phyloP scores from a whole-genome alignment of 2,797 vertebrate genomes.

The Sternotherus odoratus region DNA sequence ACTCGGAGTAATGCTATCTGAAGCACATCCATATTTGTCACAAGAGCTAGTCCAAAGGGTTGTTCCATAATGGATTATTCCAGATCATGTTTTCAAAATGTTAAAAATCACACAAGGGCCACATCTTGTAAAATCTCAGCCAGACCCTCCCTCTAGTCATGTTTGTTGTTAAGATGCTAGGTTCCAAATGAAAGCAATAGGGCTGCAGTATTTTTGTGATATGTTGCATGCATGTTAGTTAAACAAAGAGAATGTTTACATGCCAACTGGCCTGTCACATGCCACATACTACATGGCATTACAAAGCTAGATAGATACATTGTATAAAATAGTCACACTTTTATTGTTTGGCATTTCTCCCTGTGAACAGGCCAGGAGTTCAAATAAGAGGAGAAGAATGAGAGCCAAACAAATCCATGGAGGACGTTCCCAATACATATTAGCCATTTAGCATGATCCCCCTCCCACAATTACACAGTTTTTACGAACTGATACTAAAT shows the following conservation, averaged over 20 bases:
- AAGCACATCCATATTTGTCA: neutral
- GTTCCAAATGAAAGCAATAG: neutral
- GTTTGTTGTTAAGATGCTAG: neutral
- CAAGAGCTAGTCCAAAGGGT: neutral
- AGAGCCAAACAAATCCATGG: slow-evolving; percentile 24
- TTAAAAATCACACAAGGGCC: neutral
- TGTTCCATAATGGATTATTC: neutral
- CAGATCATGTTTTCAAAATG: neutral
- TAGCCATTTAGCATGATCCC: neutral
- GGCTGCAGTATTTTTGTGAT: slow-evolving; percentile 15
- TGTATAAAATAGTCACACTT: slow-evolving; percentile 19
- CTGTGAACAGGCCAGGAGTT: slow-evolving; percentile 7
- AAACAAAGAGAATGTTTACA: slow-evolving; percentile 9
- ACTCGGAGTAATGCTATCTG: neutral
- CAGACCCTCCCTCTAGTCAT: neutral
- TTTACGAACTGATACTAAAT: slow-evolving; percentile 16
- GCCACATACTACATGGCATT: slow-evolving; percentile 37
- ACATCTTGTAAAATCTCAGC: neutral
- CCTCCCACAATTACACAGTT: neutral
- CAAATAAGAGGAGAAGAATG: slow-evolving; percentile 19
- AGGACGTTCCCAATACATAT: neutral
- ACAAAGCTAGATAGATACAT: slow-evolving; percentile 15
- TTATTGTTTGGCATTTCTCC: slow-evolving; percentile 26
- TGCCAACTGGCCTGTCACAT: slow-evolving; percentile 28
- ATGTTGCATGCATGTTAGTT: neutral